Evolutionary conservation across 2,888 invertebrate species (phyloP).

Genomic region (Drosophila suboccidentalis): DNA sequence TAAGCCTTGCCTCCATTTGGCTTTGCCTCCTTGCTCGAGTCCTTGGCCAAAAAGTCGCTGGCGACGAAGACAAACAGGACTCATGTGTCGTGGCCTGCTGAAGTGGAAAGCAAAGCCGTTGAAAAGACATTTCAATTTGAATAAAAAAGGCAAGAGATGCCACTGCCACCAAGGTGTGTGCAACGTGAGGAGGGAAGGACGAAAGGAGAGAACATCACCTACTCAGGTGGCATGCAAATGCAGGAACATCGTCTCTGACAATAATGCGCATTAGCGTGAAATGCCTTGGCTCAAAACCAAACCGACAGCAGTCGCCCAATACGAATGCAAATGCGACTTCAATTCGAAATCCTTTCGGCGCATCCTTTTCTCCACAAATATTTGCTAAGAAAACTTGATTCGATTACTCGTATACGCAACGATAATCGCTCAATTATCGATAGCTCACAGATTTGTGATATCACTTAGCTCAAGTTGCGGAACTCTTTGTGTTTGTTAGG

Average conservation of each 20-base stretch:
- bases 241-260: constrained; percentile 48
- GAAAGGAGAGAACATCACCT: constrained; percentile 11
- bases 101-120: constrained; percentile 80
- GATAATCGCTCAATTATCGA: constrained; percentile 37
- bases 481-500: neutral
- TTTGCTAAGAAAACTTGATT: constrained; percentile 36
- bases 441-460: neutral
- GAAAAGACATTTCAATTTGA: constrained; percentile 81
- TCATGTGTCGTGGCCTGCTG: constrained; percentile 77
- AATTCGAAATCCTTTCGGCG: neutral
- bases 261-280: constrained; percentile 78
- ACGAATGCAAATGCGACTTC: neutral
- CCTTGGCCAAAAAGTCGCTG: constrained; percentile 73
- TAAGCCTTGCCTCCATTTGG: constrained; percentile 58
- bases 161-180: neutral
- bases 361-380: constrained; percentile 41
- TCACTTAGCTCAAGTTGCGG: neutral
- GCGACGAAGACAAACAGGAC: constrained; percentile 78
- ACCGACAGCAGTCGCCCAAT: constrained; percentile 40
- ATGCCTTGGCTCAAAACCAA: constrained; percentile 60
- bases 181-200: neutral
- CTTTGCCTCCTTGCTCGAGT: constrained; percentile 21
- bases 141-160: constrained; percentile 17
- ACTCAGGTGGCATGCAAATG: constrained; percentile 68
- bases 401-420: constrained; percentile 32